Conservation (phyloP, 2,797 vertebrate species). For the Knipowitschia caucasica region DNA sequence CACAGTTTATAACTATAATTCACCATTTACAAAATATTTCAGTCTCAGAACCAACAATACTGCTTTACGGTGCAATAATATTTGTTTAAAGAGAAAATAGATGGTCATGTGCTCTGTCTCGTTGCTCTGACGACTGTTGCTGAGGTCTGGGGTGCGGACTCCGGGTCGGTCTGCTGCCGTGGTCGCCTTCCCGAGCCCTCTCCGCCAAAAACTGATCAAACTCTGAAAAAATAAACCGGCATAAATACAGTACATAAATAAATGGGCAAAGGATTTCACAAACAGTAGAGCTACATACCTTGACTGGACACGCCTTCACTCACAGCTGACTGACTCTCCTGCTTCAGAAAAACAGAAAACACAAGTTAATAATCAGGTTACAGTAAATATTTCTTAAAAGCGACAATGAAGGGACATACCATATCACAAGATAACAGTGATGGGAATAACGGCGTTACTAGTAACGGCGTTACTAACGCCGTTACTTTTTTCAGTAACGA, state of each 20-base stretch:
- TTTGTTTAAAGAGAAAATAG: slow-evolving; percentile 63
- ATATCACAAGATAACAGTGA: too few relatives aligned
- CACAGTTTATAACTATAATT: too few relatives aligned
- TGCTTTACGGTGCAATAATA: background rate
- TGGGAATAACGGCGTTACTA: too few relatives aligned
- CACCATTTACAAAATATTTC: too few relatives aligned
- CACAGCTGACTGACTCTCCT: slow-evolving; percentile 59
- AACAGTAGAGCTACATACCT: slow-evolving; percentile 48
- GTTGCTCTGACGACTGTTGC: slow-evolving; percentile 38
- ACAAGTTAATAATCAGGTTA: background rate
- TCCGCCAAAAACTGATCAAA: slow-evolving; percentile 76
- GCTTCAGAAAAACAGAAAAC: slow-evolving; percentile 26
- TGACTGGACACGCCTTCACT: slow-evolving; percentile 74
- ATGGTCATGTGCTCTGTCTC: slow-evolving; percentile 65
- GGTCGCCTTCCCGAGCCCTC: slow-evolving; percentile 54
- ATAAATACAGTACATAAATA: fast-evolving
- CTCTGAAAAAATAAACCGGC: slow-evolving; percentile 60
- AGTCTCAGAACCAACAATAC: background rate
- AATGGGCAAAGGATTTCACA: background rate
- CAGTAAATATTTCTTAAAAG: background rate
- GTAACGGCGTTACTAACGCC: too few relatives aligned
- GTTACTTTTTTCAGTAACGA: too few relatives aligned
- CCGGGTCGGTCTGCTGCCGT: slow-evolving; percentile 20
- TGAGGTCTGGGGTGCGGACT: slow-evolving; percentile 30
- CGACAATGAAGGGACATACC: slow-evolving; percentile 68